A percentile compares a stretch with the other conserved stretches of the same genome.
These are phyloP conservation scores for Cochlearius cochlearius DNA, from an alignment of 2,113 vertebrate genomes.

Conservation along the genomic window DNA sequence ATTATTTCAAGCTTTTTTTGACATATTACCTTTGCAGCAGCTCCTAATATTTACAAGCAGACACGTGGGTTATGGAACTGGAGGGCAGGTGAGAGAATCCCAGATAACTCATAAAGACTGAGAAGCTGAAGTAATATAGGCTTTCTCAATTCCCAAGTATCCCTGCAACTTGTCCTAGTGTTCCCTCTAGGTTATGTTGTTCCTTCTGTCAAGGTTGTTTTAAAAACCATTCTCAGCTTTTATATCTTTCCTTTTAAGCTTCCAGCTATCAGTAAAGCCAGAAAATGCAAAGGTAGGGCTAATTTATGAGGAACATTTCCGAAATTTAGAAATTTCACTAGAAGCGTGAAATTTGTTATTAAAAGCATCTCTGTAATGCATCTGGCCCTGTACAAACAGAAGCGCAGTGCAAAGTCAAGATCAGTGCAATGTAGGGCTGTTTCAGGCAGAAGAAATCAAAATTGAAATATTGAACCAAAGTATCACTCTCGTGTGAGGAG, in stretches of 20 bases:
- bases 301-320: background rate
- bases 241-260: background rate
- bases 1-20: background rate
- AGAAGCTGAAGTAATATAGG: background rate
- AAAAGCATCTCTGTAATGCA: background rate
- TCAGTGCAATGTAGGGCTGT: background rate
- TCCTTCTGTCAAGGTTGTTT: background rate
- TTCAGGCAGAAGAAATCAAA: background rate
- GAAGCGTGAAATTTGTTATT: background rate
- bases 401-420: background rate
- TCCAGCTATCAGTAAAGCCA: background rate
- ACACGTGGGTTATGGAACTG: background rate
- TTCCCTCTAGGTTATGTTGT: background rate
- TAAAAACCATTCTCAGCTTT: background rate
- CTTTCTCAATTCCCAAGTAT: background rate
- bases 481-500: background rate
- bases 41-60: background rate
- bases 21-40: background rate
- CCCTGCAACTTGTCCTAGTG: background rate
- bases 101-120: background rate
- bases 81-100: background rate
- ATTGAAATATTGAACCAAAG: background rate
- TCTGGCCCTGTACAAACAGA: background rate
- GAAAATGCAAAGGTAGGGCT: background rate
- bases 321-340: background rate